These are phyloP conservation scores for Steinernema khuongi DNA, from an alignment of 1,140 invertebrate genomes.

Conservation along the genomic window DNA sequence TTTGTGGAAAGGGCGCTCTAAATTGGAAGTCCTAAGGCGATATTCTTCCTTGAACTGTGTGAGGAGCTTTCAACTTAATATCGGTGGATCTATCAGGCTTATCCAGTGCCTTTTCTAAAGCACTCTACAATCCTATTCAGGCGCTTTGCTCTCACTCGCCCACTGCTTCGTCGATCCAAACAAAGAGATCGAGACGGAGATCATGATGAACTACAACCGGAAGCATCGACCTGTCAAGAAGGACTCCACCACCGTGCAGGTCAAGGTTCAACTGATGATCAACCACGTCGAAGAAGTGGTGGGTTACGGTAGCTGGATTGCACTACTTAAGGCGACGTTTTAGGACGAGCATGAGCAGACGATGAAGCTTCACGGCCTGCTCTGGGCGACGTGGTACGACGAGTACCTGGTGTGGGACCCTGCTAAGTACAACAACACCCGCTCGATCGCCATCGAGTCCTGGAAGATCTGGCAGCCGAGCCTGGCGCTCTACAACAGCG, in stretches of 20 bases:
- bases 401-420: slow-evolving; percentile 54
- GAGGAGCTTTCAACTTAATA: too few species aligned
- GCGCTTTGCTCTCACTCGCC: not conserved
- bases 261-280: slow-evolving; percentile 29
- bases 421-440: slow-evolving; percentile 46
- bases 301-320: slow-evolving; percentile 11
- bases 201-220: slow-evolving; percentile 33
- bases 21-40: too few species aligned
- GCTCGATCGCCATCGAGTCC: slow-evolving; percentile 42
- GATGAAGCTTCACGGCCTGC: slow-evolving; percentile 50
- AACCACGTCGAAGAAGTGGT: slow-evolving; percentile 44
- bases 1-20: too few species aligned
- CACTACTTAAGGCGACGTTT: slow-evolving; percentile 1
- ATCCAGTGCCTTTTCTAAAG: too few species aligned
- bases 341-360: slow-evolving; percentile 55
- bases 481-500: slow-evolving; percentile 55
- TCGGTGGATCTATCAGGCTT: too few species aligned
- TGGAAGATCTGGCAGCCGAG: slow-evolving; percentile 58
- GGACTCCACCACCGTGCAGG: slow-evolving; percentile 31
- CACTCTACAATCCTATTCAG: too few species aligned
- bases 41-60: too few species aligned
- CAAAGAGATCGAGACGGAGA: slow-evolving; percentile 22
- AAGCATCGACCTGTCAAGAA: slow-evolving; percentile 39
- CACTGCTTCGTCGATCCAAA: slow-evolving; percentile 13
- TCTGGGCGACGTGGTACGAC: slow-evolving; percentile 51